Evolutionary conservation across 2,797 vertebrate species (phyloP).

Genomic region (Podargus strigoides): DNA sequence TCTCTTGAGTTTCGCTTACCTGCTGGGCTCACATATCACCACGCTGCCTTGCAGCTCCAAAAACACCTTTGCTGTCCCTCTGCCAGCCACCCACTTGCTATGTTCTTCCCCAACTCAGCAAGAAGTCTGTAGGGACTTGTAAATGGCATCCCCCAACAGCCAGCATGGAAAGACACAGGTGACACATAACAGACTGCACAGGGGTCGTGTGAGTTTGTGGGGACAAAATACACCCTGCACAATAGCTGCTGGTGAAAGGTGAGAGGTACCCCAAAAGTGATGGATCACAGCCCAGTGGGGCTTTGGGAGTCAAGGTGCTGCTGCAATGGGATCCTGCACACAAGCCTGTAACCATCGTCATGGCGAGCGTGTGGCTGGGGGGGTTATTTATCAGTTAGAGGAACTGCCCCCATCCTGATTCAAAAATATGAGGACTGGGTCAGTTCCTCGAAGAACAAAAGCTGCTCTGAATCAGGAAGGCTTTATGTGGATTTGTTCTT

Average conservation of each 20-base stretch:
- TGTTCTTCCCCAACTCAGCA: background rate
- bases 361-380: rapidly evolving
- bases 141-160: background rate
- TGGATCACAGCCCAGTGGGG: background rate
- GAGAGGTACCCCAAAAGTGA: background rate
- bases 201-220: background rate
- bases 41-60: background rate
- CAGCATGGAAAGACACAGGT: background rate
- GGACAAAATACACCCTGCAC: background rate
- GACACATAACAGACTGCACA: rapidly evolving
- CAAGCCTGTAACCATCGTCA: background rate
- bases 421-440: rapidly evolving
- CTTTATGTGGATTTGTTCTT: background rate
- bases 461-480: background rate
- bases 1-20: background rate
- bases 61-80: background rate
- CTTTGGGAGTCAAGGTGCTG: background rate
- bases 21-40: rapidly evolving
- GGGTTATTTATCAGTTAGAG: too few species aligned
- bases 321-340: background rate
- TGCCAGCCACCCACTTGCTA: background rate
- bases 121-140: background rate
- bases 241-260: background rate
- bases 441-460: background rate
- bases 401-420: background rate